Conservation (phyloP, 2,888 invertebrate species). For the Drosophila lacicola region DNA sequence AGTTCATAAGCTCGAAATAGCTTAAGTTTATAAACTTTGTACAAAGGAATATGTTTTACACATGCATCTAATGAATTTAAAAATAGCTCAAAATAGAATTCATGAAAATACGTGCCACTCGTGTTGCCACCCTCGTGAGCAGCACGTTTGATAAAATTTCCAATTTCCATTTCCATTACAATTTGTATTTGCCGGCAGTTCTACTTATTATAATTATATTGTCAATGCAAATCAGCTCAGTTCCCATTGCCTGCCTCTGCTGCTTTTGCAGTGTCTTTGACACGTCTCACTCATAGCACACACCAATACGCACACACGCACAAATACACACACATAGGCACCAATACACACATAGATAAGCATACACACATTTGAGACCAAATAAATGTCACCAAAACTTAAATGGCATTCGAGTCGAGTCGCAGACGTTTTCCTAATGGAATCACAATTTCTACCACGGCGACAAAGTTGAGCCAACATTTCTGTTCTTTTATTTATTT, state of each 20-base stretch:
- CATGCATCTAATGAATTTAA: neutral
- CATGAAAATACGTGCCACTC: neutral
- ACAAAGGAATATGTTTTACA: too few relatives aligned
- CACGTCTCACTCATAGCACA: slow-evolving; percentile 27
- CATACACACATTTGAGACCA: slow-evolving; percentile 13
- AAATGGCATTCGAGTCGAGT: slow-evolving; percentile 76
- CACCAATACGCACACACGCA: slow-evolving; percentile 3
- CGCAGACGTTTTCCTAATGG: slow-evolving; percentile 76
- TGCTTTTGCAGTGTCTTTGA: slow-evolving; percentile 38
- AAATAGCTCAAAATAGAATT: neutral
- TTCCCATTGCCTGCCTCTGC: slow-evolving; percentile 5
- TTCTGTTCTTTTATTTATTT: slow-evolving; percentile 45
- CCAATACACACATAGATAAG: neutral
- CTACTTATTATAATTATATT: slow-evolving; percentile 50
- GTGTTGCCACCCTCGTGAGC: slow-evolving; percentile 5
- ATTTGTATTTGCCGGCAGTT: slow-evolving; percentile 36
- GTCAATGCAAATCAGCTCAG: slow-evolving; percentile 44
- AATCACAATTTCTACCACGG: slow-evolving; percentile 66
- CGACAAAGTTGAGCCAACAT: slow-evolving; percentile 53
- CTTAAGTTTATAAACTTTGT: too few relatives aligned
- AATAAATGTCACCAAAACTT: slow-evolving; percentile 64
- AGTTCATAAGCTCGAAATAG: neutral
- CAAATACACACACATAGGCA: neutral
- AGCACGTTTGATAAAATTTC: slow-evolving; percentile 19
- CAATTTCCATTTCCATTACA: slow-evolving; percentile 40